These are phyloP conservation scores for Callipepla californica DNA, from an alignment of 2,113 vertebrate genomes.

Conservation along the genomic window DNA sequence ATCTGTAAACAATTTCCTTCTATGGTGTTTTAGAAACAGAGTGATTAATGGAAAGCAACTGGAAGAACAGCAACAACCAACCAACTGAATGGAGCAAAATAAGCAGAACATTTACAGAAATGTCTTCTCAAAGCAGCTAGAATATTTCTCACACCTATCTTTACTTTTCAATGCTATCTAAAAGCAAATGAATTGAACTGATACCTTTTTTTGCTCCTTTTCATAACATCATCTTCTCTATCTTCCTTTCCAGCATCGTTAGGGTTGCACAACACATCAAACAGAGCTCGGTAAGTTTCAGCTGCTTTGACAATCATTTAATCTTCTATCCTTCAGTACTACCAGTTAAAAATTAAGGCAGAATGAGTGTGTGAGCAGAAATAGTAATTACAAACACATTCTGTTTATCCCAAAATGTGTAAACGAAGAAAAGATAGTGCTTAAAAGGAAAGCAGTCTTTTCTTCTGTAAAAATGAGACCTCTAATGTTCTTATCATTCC, in stretches of 20 bases:
- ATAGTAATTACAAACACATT: conserved; percentile 41
- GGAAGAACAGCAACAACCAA: conserved; percentile 31
- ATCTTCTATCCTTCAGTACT: background rate
- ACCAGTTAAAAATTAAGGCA: background rate
- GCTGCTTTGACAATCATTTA: background rate
- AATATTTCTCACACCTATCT: background rate
- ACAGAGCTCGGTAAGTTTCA: background rate
- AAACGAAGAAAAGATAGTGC: conserved; percentile 27
- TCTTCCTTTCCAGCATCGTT: background rate
- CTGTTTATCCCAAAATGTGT: background rate
- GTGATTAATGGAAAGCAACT: conserved; percentile 66
- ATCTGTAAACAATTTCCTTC: conserved; percentile 72
- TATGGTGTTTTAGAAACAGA: conserved; percentile 30
- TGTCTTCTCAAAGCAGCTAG: background rate
- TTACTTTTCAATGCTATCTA: background rate
- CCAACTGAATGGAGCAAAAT: background rate
- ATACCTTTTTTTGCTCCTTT: background rate
- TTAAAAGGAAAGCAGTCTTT: conserved; percentile 27
- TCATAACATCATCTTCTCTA: background rate
- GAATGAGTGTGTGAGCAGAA: background rate
- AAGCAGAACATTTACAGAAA: background rate
- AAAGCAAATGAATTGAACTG: background rate
- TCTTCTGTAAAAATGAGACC: background rate
- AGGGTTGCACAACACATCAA: background rate
- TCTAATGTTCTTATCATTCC: conserved; percentile 54